Evolutionary conservation across 2,888 invertebrate genomes (phyloP), one percentile per base, ranked within the genome.

Genomic region (Galerucella calmariensis): DNA sequence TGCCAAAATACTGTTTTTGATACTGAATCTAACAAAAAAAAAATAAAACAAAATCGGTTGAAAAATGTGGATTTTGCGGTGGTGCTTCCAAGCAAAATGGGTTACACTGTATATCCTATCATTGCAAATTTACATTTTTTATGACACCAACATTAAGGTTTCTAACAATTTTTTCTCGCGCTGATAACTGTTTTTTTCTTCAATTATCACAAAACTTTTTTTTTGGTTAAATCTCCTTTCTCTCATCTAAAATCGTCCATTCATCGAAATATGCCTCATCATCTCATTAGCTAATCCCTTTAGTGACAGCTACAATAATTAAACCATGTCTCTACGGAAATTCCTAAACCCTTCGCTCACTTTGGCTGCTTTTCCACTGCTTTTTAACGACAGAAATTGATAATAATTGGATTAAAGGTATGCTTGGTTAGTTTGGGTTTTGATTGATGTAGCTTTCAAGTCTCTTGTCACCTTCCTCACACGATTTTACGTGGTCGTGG

Each of bases 401-500:
- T 74, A 73, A 72, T 76, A 77, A 75, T 76, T 75, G 67, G 76
- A 76, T 77, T 76, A 73, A 76, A 74, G 74, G 70, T 73, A 75
- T 73, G 78, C 75, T 73, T 77, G 72, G 76, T 75, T 73, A 73
- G 68, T 67, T 72, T 63, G 65, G 66, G 70, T 62, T 75, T 67
- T 77, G 76, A 77, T 77, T 76, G 77, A 75, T 76, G 77, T 74
- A 59, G 48, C 66, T 72, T 72, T 46, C 51, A 63, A 70, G 41
- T 53, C 24, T 14, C 61, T 61, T 35, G 35, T 35, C 9, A 41
- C 35, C 35, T 41, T 41, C 35, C 35, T 41, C 35, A 41, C 35
- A 41, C 35, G 35, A 9, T 41, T 41, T 41, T 8, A 41, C 8
- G 35, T 41, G 35, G 35, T 41, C 35, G 35, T 41, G 35, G 35